Evolutionary conservation across 2,797 vertebrate species (phyloP), one percentile per base, ranked within the genome.

Genomic region (Australoheros facetus): DNA sequence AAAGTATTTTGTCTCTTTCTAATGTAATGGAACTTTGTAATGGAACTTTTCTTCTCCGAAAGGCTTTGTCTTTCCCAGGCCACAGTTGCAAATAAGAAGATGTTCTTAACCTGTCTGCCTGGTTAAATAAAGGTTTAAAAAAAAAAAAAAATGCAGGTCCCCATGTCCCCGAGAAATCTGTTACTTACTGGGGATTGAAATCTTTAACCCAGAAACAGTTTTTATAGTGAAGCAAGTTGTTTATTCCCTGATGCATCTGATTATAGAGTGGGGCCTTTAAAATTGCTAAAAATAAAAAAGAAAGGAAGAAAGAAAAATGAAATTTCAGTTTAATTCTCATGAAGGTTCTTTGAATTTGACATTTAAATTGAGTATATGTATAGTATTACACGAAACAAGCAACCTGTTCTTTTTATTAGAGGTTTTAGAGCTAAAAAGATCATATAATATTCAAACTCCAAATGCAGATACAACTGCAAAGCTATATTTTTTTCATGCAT

Each of bases 1-100:
- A 89, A 79, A 94, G 34, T 2, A 1, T 60, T 80, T 53, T 32
- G 6, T 28, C 17, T 28, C n/a, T 34, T 7, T 42, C 21, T n/a
- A 26, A 19, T n/a, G n/a, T n/a, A n/a, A n/a, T n/a, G n/a, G n/a
- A n/a, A n/a, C n/a, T n/a, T n/a, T n/a, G n/a, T n/a, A n/a, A n/a
- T n/a, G n/a, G n/a, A n/a, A n/a, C n/a, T n/a, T n/a, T n/a, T n/a
- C n/a, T n/a, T n/a, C n/a, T n/a, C n/a, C n/a, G n/a, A n/a, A n/a
- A n/a, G n/a, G n/a, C n/a, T n/a, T n/a, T n/a, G n/a, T n/a, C n/a
- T n/a, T n/a, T n/a, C n/a, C n/a, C n/a, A n/a, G n/a, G n/a, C n/a
- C n/a, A n/a, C n/a, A n/a, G n/a, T n/a, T n/a, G n/a, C n/a, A n/a
- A n/a, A n/a, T n/a, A n/a, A n/a, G n/a, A n/a, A n/a, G n/a, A n/a